Conservation (phyloP, 2,797 vertebrate genomes). For the Enteromius treurensis region DNA sequence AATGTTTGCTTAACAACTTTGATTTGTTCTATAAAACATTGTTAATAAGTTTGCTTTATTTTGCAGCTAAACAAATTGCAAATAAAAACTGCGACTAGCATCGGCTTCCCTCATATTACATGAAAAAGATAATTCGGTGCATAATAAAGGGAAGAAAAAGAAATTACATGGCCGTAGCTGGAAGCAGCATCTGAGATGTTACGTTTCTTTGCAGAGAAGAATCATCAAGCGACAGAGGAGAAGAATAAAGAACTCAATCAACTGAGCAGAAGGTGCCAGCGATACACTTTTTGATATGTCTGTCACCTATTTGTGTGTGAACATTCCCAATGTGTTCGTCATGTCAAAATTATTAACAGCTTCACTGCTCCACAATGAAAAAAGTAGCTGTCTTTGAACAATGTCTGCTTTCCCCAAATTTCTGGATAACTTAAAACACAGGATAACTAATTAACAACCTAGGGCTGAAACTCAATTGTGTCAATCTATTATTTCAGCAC, state of each 20-base stretch:
- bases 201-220: slow-evolving; percentile 8
- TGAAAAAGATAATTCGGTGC: background rate
- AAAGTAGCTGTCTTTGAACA: slow-evolving; percentile 29
- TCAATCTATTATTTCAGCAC: slow-evolving; percentile 36
- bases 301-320: slow-evolving; percentile 39
- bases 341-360: slow-evolving; percentile 37
- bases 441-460: too few species aligned
- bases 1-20: background rate
- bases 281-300: slow-evolving; percentile 30
- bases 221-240: slow-evolving; percentile 19
- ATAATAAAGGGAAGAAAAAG: background rate
- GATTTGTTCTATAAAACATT: background rate
- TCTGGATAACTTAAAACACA: background rate
- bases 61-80: slow-evolving; percentile 11
- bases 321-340: slow-evolving; percentile 30
- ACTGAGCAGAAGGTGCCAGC: slow-evolving; percentile 30
- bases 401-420: background rate
- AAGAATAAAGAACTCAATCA: slow-evolving; percentile 37
- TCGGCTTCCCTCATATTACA: background rate
- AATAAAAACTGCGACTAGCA: background rate
- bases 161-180: background rate
- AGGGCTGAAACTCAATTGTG: background rate
- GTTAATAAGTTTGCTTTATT: background rate
- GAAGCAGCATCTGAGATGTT: background rate
- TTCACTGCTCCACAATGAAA: slow-evolving; percentile 19